phyloP scores from a whole-genome alignment of 2,113 vertebrate species.

The cat (Felis catus) region F.catus_Fca126_mat1.0 CM031417.1:7584001-7584500 shows the following conservation, averaged over 20 bases:
- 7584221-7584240: fast-evolving
- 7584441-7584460: slow-evolving; percentile 80
- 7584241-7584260: background rate
- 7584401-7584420: slow-evolving; percentile 80
- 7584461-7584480: slow-evolving; percentile 82
- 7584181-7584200: background rate
- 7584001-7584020: background rate
- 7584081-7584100: slow-evolving; percentile 55
- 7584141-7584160: background rate
- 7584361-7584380: slow-evolving; percentile 82
- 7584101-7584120: background rate
- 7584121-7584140: background rate
- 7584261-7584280: background rate
- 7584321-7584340: slow-evolving; percentile 89
- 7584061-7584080: background rate
- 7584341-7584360: slow-evolving; percentile 87
- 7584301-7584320: slow-evolving; percentile 77
- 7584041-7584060: slow-evolving; percentile 42
- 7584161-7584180: background rate
- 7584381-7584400: slow-evolving; percentile 85
- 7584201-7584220: background rate
- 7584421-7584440: slow-evolving; percentile 87
- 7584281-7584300: slow-evolving; percentile 53
- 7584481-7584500: slow-evolving; percentile 75
- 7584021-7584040: background rate